phyloP scores from a whole-genome alignment of 2,797 vertebrate species.

The Oryzias sinensis region DNA sequence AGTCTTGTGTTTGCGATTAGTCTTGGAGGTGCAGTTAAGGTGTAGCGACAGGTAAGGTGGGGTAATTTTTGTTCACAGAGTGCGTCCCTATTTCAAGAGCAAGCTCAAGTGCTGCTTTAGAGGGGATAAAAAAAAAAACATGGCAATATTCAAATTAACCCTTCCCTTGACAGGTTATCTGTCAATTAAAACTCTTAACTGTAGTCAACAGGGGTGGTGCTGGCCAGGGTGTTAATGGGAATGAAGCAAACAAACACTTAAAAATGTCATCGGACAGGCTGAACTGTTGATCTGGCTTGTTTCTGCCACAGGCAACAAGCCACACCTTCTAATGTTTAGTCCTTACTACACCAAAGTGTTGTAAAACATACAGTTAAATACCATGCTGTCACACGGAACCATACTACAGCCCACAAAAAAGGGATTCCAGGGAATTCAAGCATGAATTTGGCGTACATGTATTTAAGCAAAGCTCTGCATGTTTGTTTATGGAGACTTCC shows the following conservation, averaged over 20 bases:
- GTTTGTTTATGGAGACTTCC: background rate
- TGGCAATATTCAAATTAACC: conserved; percentile 42
- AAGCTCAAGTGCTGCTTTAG: conserved; percentile 4
- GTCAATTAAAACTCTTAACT: conserved; percentile 1
- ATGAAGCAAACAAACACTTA: conserved; percentile 6
- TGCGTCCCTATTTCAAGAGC: conserved; percentile 24
- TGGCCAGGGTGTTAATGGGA: conserved; percentile 4
- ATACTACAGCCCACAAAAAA: background rate
- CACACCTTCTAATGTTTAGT: conserved; percentile 39
- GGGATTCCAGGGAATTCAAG: background rate
- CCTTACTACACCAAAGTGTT: conserved; percentile 34
- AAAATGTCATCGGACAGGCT: conserved; percentile 57
- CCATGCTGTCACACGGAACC: background rate
- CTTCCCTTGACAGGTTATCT: background rate
- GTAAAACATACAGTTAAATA: conserved; percentile 26
- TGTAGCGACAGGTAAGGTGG: conserved; percentile 42
- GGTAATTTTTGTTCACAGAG: conserved; percentile 34
- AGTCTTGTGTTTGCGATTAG: conserved; percentile 25
- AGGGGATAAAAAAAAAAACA: conserved; percentile 26
- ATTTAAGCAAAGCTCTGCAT: background rate
- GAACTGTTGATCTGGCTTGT: conserved; percentile 12
- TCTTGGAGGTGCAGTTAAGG: conserved; percentile 10
- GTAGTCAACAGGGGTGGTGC: background rate
- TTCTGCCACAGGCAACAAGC: conserved; percentile 19
- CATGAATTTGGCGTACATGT: background rate